phyloP scores from a whole-genome alignment of 53 echinoderm and acorn worm species.

The Temnopleurus reevesii region DNA sequence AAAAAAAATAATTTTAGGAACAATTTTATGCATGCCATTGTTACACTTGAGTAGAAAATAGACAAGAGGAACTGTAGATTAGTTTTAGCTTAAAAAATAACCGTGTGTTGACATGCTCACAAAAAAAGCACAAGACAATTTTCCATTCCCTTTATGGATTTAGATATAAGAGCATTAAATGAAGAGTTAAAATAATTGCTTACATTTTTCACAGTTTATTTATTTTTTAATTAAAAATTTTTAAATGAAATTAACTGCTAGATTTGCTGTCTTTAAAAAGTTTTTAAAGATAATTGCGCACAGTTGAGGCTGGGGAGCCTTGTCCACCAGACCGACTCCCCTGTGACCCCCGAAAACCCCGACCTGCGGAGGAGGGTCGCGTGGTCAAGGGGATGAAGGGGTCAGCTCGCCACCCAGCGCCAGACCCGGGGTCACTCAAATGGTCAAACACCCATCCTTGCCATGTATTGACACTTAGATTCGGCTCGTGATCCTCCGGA shows the following conservation, averaged over 20 bases:
- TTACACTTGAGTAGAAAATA: background rate
- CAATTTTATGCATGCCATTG: no score
- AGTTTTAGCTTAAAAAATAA: background rate
- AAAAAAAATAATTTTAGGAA: no score
- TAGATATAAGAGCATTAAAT: background rate
- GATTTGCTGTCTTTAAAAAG: no score
- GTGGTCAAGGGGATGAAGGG: slow-evolving; percentile 45
- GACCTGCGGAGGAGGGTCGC: slow-evolving; percentile 48
- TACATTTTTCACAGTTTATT: background rate
- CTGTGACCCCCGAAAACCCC: slow-evolving; percentile 43
- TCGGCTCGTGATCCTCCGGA: slow-evolving; percentile 97
- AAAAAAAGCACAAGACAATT: no score
- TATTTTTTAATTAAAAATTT: background rate
- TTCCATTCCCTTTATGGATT: background rate
- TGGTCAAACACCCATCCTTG: slow-evolving; percentile 99
- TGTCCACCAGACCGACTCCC: slow-evolving; percentile 58
- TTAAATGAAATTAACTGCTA: no score
- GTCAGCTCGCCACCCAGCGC: slow-evolving; percentile 53
- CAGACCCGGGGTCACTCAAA: slow-evolving; percentile 9
- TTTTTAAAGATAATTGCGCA: slow-evolving; percentile 19
- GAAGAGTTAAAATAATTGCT: background rate
- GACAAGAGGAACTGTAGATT: slow-evolving; percentile 34
- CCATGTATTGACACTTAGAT: slow-evolving; percentile 80
- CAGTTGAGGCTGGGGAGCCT: slow-evolving; percentile 32
- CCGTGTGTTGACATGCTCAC: no score